Percentiles rank a stretch among this genome's conserved stretches.
phyloP scores from a whole-genome alignment of 2,888 invertebrate species.

The Agrotis segetum region DNA sequence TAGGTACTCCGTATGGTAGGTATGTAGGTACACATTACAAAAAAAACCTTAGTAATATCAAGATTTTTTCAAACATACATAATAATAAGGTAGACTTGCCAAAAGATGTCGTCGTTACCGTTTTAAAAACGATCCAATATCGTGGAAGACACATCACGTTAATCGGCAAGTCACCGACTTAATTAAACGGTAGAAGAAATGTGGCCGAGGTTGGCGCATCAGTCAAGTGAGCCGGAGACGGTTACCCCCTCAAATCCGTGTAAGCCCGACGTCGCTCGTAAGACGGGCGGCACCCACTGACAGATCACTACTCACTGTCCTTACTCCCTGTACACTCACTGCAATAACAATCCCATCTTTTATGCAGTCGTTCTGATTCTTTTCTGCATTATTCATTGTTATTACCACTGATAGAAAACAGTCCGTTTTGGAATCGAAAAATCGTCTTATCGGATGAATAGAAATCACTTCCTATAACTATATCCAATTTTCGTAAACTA shows the following conservation, averaged over 20 bases:
- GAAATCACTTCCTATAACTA: not conserved
- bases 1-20: no score
- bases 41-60: slow-evolving; percentile 1
- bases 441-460: slow-evolving; percentile 5
- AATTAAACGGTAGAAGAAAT: slow-evolving; percentile 68
- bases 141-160: slow-evolving; percentile 34
- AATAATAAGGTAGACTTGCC: not conserved
- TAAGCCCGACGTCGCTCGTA: slow-evolving; percentile 70
- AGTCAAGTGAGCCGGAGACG: slow-evolving; percentile 75
- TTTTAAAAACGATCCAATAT: slow-evolving; percentile 30
- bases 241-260: slow-evolving; percentile 78
- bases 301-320: slow-evolving; percentile 81
- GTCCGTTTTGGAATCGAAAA: slow-evolving; percentile 8
- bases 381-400: slow-evolving; percentile 51
- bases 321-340: slow-evolving; percentile 45
- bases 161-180: slow-evolving; percentile 59
- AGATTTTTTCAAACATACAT: not conserved
- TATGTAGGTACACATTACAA: not conserved
- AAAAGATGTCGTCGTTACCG: slow-evolving; percentile 9
- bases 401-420: slow-evolving; percentile 21
- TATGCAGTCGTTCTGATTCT: slow-evolving; percentile 56
- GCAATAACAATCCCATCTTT: slow-evolving; percentile 64
- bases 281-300: slow-evolving; percentile 70
- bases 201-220: slow-evolving; percentile 71
- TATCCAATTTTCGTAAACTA: not conserved